phyloP scores from a whole-genome alignment of 2,113 vertebrate species.

The Onychostoma macrolepis region DNA sequence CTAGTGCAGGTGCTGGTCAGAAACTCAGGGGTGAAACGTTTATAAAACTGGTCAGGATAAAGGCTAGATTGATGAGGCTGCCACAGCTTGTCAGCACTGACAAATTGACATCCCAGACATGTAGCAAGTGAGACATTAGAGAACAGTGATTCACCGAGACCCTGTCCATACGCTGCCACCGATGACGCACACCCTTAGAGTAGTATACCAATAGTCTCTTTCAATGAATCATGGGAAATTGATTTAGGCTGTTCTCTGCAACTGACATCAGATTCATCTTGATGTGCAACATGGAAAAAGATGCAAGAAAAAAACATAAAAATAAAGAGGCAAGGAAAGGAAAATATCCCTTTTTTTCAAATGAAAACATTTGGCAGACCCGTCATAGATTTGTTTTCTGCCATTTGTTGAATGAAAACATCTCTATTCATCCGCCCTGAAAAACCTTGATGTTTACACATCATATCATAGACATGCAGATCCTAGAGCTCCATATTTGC shows the following conservation, averaged over 20 bases:
- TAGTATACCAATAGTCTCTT: slow-evolving; percentile 46
- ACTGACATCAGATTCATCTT: slow-evolving; percentile 73
- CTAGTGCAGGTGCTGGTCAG: not conserved
- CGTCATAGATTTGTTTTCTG: not conserved
- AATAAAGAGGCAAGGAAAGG: not conserved
- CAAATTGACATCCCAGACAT: slow-evolving; percentile 74
- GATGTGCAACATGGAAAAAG: slow-evolving; percentile 68
- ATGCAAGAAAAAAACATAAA: slow-evolving; percentile 49
- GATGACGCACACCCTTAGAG: slow-evolving; percentile 64
- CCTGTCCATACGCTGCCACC: slow-evolving; percentile 60
- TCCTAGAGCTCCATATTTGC: not conserved
- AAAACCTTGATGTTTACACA: not conserved
- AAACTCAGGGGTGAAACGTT: slow-evolving; percentile 21
- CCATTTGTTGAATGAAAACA: not conserved
- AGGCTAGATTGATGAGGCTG: slow-evolving; percentile 69
- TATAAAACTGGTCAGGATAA: slow-evolving; percentile 56
- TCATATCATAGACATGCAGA: not conserved
- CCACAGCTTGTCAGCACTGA: slow-evolving; percentile 72
- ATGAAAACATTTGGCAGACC: not conserved
- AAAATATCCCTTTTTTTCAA: not conserved
- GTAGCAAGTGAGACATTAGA: slow-evolving; percentile 76
- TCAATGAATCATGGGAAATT: slow-evolving; percentile 69
- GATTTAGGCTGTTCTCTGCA: slow-evolving; percentile 67
- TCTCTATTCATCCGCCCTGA: not conserved
- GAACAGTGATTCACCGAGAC: slow-evolving; percentile 71